These are phyloP conservation scores for Gorsachius magnificus DNA, from an alignment of 2,797 vertebrate species.

Conservation along the genomic window DNA sequence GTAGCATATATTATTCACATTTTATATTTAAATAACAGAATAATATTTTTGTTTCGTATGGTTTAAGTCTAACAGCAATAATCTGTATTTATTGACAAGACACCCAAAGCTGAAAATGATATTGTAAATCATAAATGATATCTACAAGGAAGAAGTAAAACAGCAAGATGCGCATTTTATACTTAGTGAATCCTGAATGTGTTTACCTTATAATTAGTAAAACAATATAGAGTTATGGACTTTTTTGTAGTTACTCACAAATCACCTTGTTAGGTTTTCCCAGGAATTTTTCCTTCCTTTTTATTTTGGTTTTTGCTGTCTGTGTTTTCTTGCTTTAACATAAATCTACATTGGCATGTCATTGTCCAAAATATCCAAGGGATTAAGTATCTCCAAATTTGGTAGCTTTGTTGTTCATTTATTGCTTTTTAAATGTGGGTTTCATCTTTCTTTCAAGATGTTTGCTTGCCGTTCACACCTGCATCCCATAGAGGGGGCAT, in stretches of 20 bases:
- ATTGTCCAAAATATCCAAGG: neutral
- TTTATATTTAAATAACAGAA: neutral
- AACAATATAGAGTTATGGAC: neutral
- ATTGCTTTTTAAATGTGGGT: neutral
- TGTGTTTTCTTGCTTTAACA: neutral
- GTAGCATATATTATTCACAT: neutral
- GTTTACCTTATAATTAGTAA: neutral
- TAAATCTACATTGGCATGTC: neutral
- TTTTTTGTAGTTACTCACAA: neutral
- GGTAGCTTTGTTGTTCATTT: neutral
- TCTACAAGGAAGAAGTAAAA: neutral
- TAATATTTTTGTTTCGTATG: neutral
- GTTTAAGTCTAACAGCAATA: neutral
- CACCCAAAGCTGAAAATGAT: neutral
- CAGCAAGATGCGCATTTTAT: neutral
- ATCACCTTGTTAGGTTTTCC: neutral
- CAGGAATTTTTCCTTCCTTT: neutral
- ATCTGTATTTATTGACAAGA: neutral
- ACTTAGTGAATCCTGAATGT: neutral
- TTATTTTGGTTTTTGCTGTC: fast-evolving
- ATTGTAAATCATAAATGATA: neutral
- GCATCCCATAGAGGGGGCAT: neutral
- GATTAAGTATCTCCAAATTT: neutral
- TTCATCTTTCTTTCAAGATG: neutral
- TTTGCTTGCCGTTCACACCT: neutral